Evolutionary conservation across 2,797 vertebrate species (phyloP).

Genomic region (Argya squamiceps): DNA sequence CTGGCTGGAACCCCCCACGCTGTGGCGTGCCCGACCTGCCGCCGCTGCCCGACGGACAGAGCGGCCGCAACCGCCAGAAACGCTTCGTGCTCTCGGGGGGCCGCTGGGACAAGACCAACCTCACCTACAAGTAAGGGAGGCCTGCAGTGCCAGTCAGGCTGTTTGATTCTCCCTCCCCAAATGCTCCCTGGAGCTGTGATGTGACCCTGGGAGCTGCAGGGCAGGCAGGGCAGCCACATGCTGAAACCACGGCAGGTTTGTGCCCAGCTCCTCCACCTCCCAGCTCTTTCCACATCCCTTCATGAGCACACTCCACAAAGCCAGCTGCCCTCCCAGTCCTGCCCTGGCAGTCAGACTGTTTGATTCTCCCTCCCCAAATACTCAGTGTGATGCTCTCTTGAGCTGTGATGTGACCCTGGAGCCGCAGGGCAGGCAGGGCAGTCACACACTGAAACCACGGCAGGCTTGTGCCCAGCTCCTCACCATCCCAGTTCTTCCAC

Average conservation of each 20-base stretch:
- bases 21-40: slow-evolving; percentile 86
- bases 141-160: fast-evolving
- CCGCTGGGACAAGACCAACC: slow-evolving; percentile 85
- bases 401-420: neutral
- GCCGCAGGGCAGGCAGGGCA: neutral
- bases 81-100: slow-evolving; percentile 86
- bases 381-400: neutral
- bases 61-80: slow-evolving; percentile 80
- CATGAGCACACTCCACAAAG: fast-evolving
- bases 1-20: slow-evolving; percentile 72
- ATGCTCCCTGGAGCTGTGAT: neutral
- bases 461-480: neutral
- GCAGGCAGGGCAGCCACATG: neutral
- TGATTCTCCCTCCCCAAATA: neutral
- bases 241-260: neutral
- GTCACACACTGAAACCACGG: neutral
- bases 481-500: neutral
- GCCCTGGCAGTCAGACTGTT: neutral
- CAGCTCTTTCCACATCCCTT: neutral
- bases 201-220: neutral
- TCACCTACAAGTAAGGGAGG: slow-evolving; percentile 88
- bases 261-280: neutral
- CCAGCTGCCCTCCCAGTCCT: neutral
- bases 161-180: neutral
- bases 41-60: neutral